Conservation (phyloP, 2,797 vertebrate genomes). For the Remorina albescens region DNA sequence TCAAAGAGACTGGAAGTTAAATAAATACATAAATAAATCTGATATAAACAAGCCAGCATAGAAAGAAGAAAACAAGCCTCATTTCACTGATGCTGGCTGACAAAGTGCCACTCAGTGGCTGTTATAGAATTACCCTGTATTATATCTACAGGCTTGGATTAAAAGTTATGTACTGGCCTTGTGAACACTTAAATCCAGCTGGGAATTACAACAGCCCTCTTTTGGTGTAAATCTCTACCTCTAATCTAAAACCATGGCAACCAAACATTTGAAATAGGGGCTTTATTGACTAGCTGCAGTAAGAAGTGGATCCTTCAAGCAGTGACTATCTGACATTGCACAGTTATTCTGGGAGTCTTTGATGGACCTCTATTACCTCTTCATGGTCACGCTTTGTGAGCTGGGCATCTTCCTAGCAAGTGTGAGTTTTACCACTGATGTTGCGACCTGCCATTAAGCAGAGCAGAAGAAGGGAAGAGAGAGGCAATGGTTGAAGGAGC, state of each 20-base stretch:
- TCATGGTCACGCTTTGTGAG: conserved; percentile 19
- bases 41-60: background rate
- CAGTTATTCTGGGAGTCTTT: conserved; percentile 16
- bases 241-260: conserved; percentile 54
- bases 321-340: conserved; percentile 13
- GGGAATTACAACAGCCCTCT: conserved; percentile 31
- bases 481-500: conserved; percentile 26
- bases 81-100: conserved; percentile 15
- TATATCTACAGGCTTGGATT: conserved; percentile 24
- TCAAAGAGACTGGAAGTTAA: background rate
- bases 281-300: conserved; percentile 35
- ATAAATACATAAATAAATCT: conserved; percentile 1
- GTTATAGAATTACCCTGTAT: conserved; percentile 8
- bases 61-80: conserved; percentile 11
- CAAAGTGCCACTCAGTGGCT: background rate
- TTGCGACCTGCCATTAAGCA: conserved; percentile 67
- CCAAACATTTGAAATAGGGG: conserved; percentile 24
- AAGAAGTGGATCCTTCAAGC: conserved; percentile 7
- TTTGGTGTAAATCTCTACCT: conserved; percentile 26
- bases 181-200: conserved; percentile 25
- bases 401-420: conserved; percentile 38
- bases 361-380: conserved; percentile 41
- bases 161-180: conserved; percentile 24
- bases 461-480: conserved; percentile 33
- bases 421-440: conserved; percentile 70